Evolutionary conservation across 2,113 vertebrate genomes (phyloP).

Genomic region (Pontoporia blainvillei): DNA sequence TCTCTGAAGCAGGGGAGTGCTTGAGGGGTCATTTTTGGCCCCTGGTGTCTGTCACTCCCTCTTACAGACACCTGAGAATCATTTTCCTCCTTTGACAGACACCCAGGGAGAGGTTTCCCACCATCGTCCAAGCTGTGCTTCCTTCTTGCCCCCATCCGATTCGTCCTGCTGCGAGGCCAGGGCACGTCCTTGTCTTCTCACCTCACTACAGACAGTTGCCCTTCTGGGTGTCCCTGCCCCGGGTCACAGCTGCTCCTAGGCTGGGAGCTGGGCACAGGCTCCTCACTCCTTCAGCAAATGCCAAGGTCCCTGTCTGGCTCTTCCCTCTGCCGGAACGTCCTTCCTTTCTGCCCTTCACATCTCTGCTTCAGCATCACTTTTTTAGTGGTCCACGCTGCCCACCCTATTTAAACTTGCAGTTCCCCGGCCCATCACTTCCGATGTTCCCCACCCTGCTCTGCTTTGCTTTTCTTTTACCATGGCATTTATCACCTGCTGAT

Average conservation of each 20-base stretch:
- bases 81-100: rapidly evolving
- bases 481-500: rapidly evolving
- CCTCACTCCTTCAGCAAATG: rapidly evolving
- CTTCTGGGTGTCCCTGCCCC: rapidly evolving
- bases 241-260: rapidly evolving
- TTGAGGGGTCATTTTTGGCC: not conserved
- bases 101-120: rapidly evolving
- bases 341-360: too few relatives aligned
- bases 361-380: rapidly evolving
- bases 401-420: rapidly evolving
- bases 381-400: not conserved
- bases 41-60: rapidly evolving
- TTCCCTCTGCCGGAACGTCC: rapidly evolving
- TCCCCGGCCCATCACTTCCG: rapidly evolving
- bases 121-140: rapidly evolving
- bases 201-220: rapidly evolving
- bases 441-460: rapidly evolving
- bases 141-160: not conserved
- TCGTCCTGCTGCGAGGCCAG: rapidly evolving
- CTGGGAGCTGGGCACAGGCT: not conserved
- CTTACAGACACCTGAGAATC: rapidly evolving
- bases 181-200: too few relatives aligned
- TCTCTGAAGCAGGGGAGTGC: not conserved
- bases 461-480: not conserved
- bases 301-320: not conserved